Evolutionary conservation across 2,888 invertebrate genomes (phyloP), one percentile per base, ranked within the genome.

Genomic region (Heliconius aoede): DNA sequence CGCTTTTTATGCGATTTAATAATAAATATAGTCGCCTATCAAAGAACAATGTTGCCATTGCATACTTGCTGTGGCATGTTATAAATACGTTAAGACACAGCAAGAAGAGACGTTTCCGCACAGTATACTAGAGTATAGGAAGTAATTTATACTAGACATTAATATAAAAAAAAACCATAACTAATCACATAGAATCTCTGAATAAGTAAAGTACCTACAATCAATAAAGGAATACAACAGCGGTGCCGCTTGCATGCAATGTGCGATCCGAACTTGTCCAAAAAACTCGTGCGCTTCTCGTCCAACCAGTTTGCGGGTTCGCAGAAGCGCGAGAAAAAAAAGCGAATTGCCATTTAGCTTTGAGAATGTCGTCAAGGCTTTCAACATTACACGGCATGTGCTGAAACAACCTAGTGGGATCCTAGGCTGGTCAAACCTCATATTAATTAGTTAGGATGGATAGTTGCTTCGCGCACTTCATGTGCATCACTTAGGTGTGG

Each of bases 301-400:
- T 90, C 81, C 82, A 89, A 93, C 94, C 93, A 86, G 94, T 93
- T 93, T 88, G 85, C 83, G 80, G 86, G 87, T 93, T 92, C 93
- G 92, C 89, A 90, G 93, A 93, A 94, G 87, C 83, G 84, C 86
- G 74, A 79, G 79, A 89, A 91, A 93, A 91, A n/a, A 90, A 90
- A 89, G 87, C 87, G 87, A 91, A 90, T 91, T 89, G 90, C 90
- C 88, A 88, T 90, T 89, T 90, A 88, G 85, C 84, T 83, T 82
- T 83, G 82, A 83, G 88, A 90, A 91, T 91, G 92, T 90, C 90
- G 90, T 92, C 93, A 93, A 93, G 93, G 93, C 84, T 90, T 86
- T 86, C 92, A 86, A 90, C 88, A 91, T 89, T 87, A 74, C 81
- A 77, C 71, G 78, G 79, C 71, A 76, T 73, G 71, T 79, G 78